Base-by-base conservation (phyloP, 1,140 invertebrate species). In the Drosophila baimaii region DNA sequence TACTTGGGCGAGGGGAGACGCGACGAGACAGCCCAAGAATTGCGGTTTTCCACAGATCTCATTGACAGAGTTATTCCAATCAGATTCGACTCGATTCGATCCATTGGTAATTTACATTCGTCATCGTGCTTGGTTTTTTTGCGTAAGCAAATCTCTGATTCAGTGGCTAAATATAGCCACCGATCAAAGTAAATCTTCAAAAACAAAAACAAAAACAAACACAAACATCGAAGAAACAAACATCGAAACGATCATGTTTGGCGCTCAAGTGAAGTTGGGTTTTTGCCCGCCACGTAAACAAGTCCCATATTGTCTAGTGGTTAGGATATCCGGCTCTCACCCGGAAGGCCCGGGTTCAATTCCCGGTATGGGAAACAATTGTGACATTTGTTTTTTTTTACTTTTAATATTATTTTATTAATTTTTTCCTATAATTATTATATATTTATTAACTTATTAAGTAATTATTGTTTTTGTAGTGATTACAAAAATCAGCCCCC, bases 291-390 rank as follows among this genome's bases (percentile, higher is more conserved):
- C 66, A 71, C 49, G 41, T 57, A 13, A 1, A 52, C 49, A 70
- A 23, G 10, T 71, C 68, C 68, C 65, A 71, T 70, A 94, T 94
- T 93, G 94, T 94, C 95, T 96, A 96, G 95, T 96, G 95, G 95
- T 94, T 96, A 96, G 95, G 95, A 96, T 96, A 95, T 94, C 95
- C 95, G 95, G 95, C 95, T 96, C 94, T 96, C 95, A 95, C 95
- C 95, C 95, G 95, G 95, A 94, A 95, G 95, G 95, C 95, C 95
- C 95, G 95, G 95, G 95, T 96, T 96, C 95, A 95, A 96, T 96
- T 96, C 95, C 95, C 95, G 95, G 95, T 95, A 95, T 94, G 94
- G 95, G 95, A 95, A 95, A 33, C 51, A 41, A 27, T 13, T 13
- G 37, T 9, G n/a, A n/a, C 5, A 7, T 0, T 1, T 17, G 6